These are phyloP conservation scores for Gnathonemus longibarbis DNA, from an alignment of 2,113 vertebrate genomes.

Conservation along the genomic window DNA sequence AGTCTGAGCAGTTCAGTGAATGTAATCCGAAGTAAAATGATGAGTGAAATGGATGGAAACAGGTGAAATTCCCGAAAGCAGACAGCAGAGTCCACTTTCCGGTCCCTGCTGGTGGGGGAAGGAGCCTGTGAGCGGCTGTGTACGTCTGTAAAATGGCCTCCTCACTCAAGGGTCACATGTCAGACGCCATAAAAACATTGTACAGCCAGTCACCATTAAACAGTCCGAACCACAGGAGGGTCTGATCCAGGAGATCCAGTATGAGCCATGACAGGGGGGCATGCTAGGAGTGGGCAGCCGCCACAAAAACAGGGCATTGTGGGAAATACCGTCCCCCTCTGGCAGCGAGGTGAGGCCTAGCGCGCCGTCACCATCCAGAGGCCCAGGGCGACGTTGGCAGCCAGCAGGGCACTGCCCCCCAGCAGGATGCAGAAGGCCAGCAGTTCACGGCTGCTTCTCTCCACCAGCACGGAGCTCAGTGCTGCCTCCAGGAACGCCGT, in stretches of 20 bases:
- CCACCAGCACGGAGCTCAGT: slow-evolving; percentile 72
- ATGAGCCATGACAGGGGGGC: background rate
- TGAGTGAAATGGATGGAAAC: background rate
- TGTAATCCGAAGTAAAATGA: background rate
- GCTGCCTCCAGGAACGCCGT: slow-evolving; percentile 91
- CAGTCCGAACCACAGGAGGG: background rate
- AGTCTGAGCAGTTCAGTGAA: background rate
- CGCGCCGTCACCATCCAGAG: slow-evolving; percentile 97
- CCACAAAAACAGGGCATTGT: background rate
- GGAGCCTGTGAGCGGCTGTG: background rate
- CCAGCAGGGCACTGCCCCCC: slow-evolving; percentile 83
- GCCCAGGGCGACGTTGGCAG: slow-evolving; percentile 90
- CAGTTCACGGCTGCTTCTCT: slow-evolving; percentile 81
- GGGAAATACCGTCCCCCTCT: background rate
- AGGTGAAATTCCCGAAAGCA: background rate
- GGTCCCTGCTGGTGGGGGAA: background rate
- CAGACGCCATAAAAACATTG: background rate
- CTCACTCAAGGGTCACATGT: background rate
- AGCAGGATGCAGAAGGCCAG: slow-evolving; percentile 91
- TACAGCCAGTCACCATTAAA: background rate
- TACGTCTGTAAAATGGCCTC: background rate
- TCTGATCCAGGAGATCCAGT: background rate
- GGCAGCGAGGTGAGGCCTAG: slow-evolving; percentile 49
- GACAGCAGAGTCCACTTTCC: background rate
- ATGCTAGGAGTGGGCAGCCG: background rate